A percentile compares a stretch with the other conserved stretches of the same genome.
Evolutionary conservation across 2,113 vertebrate species (phyloP).

Genomic region (Ceyx margarethae): DNA sequence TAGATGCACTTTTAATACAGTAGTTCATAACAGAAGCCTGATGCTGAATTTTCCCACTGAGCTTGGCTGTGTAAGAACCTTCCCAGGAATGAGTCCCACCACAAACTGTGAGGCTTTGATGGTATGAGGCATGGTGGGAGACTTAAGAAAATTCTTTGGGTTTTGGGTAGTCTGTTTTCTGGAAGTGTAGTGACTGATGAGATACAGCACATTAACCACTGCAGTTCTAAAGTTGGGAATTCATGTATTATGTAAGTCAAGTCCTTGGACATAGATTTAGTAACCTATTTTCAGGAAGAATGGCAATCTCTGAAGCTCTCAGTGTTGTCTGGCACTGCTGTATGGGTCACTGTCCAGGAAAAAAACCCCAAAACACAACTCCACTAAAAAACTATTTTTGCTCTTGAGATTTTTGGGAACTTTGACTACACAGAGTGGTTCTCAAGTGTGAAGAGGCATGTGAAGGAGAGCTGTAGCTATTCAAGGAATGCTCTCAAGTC

Average conservation of each 20-base stretch:
- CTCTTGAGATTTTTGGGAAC: neutral
- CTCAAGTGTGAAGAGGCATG: neutral
- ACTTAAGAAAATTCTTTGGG: neutral
- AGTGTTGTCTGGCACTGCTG: accelerated
- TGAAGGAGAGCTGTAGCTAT: neutral
- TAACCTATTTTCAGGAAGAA: neutral
- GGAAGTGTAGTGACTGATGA: neutral
- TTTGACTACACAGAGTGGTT: neutral
- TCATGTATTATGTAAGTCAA: neutral
- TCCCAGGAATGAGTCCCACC: neutral
- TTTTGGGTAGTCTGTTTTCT: neutral
- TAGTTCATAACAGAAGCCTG: neutral
- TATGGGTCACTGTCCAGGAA: neutral
- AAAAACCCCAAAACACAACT: neutral
- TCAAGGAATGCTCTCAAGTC: neutral
- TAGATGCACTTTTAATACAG: neutral
- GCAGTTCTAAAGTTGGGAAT: neutral
- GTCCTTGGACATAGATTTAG: neutral
- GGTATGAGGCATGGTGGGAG: neutral
- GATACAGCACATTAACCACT: accelerated
- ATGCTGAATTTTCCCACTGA: neutral
- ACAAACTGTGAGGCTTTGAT: neutral
- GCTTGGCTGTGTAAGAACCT: neutral
- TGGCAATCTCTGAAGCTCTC: neutral
- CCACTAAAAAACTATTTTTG: neutral